phyloP scores from a whole-genome alignment of 2,797 vertebrate genomes.

The Diceros bicornis region DNA sequence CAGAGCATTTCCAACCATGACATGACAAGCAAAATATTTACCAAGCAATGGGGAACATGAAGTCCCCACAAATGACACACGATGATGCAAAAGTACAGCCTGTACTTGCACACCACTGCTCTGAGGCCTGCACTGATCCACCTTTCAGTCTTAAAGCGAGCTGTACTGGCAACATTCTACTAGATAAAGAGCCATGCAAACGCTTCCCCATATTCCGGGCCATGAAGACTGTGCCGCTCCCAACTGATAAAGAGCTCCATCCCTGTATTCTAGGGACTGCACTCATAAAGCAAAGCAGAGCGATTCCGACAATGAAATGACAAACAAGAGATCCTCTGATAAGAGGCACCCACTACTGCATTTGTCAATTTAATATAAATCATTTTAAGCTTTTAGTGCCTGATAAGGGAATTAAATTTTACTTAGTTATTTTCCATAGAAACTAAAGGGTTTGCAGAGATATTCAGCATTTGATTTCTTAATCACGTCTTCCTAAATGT shows the following conservation, averaged over 20 bases:
- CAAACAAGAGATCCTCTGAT: slow-evolving; percentile 51
- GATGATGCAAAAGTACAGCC: not conserved
- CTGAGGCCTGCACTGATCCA: not conserved
- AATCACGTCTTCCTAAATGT: slow-evolving; percentile 73
- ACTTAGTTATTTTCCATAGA: slow-evolving; percentile 75
- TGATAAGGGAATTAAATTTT: slow-evolving; percentile 76
- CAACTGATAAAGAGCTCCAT: not conserved
- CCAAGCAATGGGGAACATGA: not conserved
- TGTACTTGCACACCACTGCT: not conserved
- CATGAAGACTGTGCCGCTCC: not conserved
- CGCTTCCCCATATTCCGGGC: not conserved
- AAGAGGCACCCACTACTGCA: not conserved
- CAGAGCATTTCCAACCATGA: not conserved
- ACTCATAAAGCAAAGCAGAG: not conserved
- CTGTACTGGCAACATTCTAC: not conserved
- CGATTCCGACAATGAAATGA: not conserved
- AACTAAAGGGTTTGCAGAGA: slow-evolving; percentile 65
- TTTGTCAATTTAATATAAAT: slow-evolving; percentile 44
- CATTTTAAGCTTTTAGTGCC: slow-evolving; percentile 66
- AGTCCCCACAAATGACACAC: not conserved
- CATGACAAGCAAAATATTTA: not conserved
- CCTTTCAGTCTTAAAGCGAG: not conserved
- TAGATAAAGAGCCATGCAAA: not conserved
- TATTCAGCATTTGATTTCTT: slow-evolving; percentile 75
- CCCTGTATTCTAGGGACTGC: not conserved